Conservation (phyloP, 2,888 invertebrate genomes). For the Drosophila stalkeri region DNA sequence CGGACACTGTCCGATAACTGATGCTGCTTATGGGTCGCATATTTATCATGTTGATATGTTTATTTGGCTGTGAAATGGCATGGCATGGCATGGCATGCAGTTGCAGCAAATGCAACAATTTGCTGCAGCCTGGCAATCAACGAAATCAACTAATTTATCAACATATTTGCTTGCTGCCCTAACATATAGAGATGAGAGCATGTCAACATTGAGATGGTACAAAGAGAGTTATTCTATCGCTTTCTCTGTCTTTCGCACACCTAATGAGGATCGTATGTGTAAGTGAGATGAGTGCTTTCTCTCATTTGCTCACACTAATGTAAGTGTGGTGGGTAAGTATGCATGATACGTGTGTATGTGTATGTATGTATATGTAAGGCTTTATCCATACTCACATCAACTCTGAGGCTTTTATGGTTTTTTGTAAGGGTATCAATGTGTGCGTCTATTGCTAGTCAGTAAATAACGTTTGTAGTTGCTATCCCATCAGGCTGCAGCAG, state of each 20-base stretch:
- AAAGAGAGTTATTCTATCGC: not conserved
- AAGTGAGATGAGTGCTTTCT: not conserved
- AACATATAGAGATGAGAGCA: slow-evolving; percentile 7
- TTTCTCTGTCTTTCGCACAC: not conserved
- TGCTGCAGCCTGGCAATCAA: slow-evolving; percentile 52
- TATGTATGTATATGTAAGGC: not conserved
- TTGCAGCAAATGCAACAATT: slow-evolving; percentile 42
- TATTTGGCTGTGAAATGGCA: slow-evolving; percentile 60
- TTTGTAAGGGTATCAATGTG: not conserved
- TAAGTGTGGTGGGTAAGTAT: not conserved
- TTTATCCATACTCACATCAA: not conserved
- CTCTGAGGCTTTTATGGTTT: not conserved
- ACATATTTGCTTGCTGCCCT: slow-evolving; percentile 44
- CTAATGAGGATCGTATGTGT: not conserved
- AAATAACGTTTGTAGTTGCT: slow-evolving; percentile 1
- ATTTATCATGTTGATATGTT: slow-evolving; percentile 76
- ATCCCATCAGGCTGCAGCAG: slow-evolving; percentile 35
- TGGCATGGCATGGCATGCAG: slow-evolving; percentile 35
- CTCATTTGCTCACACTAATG: no score
- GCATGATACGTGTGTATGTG: not conserved
- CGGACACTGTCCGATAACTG: slow-evolving; percentile 54
- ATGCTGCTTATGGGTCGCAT: slow-evolving; percentile 65
- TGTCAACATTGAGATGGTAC: slow-evolving; percentile 26
- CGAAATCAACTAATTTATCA: slow-evolving; percentile 73
- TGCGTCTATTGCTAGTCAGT: not conserved